These are phyloP conservation scores for Chouioia cunea DNA, from an alignment of 2,888 invertebrate genomes.

Conservation along the genomic window DNA sequence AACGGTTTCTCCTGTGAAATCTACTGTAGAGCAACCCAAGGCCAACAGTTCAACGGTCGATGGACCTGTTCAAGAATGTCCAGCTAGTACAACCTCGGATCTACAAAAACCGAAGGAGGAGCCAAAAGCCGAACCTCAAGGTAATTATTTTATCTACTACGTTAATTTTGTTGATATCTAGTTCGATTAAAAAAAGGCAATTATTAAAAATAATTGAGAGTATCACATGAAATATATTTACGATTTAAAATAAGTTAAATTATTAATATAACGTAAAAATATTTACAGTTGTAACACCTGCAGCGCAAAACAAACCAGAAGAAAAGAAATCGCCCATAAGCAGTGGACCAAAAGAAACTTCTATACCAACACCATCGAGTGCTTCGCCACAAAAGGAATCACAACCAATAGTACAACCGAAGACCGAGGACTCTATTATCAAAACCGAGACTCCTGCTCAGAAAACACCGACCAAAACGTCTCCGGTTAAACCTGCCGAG, in stretches of 20 bases:
- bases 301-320: conserved; percentile 58
- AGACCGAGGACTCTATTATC: conserved; percentile 45
- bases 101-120: conserved; percentile 44
- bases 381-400: conserved; percentile 30
- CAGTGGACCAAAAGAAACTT: conserved; percentile 55
- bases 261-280: conserved; percentile 30
- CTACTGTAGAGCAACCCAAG: conserved; percentile 30
- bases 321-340: conserved; percentile 61
- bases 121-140: conserved; percentile 32
- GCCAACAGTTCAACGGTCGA: conserved; percentile 35
- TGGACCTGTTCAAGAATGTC: conserved; percentile 7
- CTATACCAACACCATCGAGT: conserved; percentile 13
- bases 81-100: background rate
- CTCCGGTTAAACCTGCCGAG: conserved; percentile 44
- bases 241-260: too few species aligned
- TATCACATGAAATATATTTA: too few species aligned
- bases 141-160: conserved; percentile 30
- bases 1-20: conserved; percentile 6
- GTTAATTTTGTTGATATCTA: background rate
- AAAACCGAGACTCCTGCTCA: conserved; percentile 45
- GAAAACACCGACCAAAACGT: background rate
- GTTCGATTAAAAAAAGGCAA: background rate
- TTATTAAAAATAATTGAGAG: too few species aligned
- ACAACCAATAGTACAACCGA: conserved; percentile 39
- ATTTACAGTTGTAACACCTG: conserved; percentile 51